Evolutionary conservation across 35 echinoderm and acorn worm genomes (phyloP), one percentile per base, ranked within the genome.

Genomic region (Strongylocentrotus purpuratus): DNA sequence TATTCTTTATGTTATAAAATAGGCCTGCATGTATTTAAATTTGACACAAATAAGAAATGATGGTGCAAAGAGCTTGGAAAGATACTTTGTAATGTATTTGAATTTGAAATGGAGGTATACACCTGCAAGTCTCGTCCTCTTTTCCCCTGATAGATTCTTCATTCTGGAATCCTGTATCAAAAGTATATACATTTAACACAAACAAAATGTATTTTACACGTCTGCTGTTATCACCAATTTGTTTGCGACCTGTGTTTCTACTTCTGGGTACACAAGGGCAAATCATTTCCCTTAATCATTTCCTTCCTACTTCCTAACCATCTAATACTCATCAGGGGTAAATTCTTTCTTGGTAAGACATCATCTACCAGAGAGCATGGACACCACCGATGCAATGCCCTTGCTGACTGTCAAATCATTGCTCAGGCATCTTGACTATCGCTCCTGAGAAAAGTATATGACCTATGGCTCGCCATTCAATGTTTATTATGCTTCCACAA

Each of bases 401-500:
- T 28, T 78, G 65, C 65, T 78, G 65, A n/a, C 65, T 78, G 65
- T 78, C 65, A 28, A 28, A 78, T 78, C 65, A 78, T 78, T n/a
- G 65, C 22, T 78, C 65, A 78, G 20, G 65, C 65, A 78, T 78
- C 65, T 41, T 7, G 22, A 22, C 20, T 78, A 78, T 78, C 22
- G 18, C 20, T 78, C 65, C 65, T 25, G 65, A 78, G 65, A 78
- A 78, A 78, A 78, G 65, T 78, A 78, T 78, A 78, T 28, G 65
- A 78, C 22, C 65, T 78, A 25, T 78, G 65, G 25, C 65, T 78
- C 65, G n/a, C 65, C 28, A 78, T 78, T 28, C 65, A 78, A n/a
- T 78, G 65, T 78, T 78, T 78, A 78, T 78, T 78, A 78, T 78
- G 22, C 65, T 78, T 78, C 65, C 65, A 78, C 65, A 25, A n/a